Percentiles rank a stretch among this genome's conserved stretches.
phyloP scores from a whole-genome alignment of 2,113 vertebrate species.

The Naja naja region DNA sequence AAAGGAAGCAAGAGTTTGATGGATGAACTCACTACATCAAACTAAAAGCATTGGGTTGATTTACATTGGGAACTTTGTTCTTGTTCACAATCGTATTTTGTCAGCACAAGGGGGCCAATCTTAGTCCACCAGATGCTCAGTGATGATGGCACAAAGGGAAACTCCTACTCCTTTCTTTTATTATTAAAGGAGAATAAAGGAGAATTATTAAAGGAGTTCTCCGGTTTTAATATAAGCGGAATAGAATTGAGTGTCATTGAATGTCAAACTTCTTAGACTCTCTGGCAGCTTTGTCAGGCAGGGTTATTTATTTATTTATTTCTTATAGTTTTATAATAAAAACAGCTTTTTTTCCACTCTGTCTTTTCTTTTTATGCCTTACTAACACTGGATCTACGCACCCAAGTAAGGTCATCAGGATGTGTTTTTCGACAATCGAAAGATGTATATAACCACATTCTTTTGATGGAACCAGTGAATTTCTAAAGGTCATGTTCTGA shows the following conservation, averaged over 20 bases:
- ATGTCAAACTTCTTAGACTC: background rate
- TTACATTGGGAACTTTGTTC: background rate
- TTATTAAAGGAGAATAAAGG: slow-evolving; percentile 11
- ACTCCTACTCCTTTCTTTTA: background rate
- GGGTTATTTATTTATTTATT: background rate
- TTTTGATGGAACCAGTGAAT: background rate
- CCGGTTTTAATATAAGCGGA: background rate
- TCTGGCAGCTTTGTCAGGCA: background rate
- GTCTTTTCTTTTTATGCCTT: too few relatives aligned
- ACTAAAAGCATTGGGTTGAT: background rate
- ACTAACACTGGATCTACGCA: background rate
- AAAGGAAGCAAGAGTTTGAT: background rate
- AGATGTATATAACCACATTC: background rate
- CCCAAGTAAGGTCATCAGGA: background rate
- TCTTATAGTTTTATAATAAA: background rate
- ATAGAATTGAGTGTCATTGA: background rate
- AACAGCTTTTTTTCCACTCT: background rate
- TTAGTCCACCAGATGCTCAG: background rate
- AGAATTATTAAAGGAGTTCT: background rate
- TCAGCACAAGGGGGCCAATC: background rate
- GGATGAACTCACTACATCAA: background rate
- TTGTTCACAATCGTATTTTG: background rate
- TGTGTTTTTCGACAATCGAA: background rate
- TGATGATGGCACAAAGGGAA: background rate
- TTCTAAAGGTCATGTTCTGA: slow-evolving; percentile 14